Conservation (phyloP, 2,888 invertebrate species). For the Melanostoma mellinum region DNA sequence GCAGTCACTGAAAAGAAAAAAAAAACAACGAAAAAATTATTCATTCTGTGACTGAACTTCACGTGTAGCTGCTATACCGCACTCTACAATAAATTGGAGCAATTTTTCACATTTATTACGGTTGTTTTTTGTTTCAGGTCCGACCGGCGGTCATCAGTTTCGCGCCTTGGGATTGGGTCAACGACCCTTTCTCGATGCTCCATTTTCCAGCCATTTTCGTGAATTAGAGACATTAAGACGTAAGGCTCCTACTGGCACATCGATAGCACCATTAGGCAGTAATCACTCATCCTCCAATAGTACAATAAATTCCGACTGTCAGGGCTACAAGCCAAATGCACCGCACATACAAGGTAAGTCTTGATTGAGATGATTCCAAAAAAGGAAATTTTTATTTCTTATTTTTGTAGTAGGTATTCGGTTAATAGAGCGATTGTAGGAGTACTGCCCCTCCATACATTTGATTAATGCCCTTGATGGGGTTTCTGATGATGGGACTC, state of each 20-base stretch:
- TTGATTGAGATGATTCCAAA: conserved; percentile 47
- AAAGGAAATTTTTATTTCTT: conserved; percentile 9
- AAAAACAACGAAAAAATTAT: background rate
- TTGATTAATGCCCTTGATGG: conserved; percentile 60
- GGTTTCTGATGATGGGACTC: conserved; percentile 1
- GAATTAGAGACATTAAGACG: conserved; percentile 88
- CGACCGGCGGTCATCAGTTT: conserved; percentile 86
- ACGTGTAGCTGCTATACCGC: no score
- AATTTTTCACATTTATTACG: conserved; percentile 60
- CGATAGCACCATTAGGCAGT: conserved; percentile 79
- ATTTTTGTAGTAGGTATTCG: conserved; percentile 18
- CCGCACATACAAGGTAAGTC: conserved; percentile 82
- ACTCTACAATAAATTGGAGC: conserved; percentile 36
- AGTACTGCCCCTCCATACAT: conserved; percentile 52
- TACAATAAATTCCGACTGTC: conserved; percentile 83
- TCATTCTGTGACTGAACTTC: conserved; percentile 8
- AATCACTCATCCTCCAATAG: conserved; percentile 81
- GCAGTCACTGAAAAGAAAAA: conserved; percentile 19
- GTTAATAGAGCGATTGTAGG: conserved; percentile 69
- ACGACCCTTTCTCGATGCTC: conserved; percentile 86
- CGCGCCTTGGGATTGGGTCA: conserved; percentile 89
- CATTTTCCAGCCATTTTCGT: conserved; percentile 86
- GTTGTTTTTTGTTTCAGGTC: conserved; percentile 80
- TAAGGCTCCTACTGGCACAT: conserved; percentile 78
- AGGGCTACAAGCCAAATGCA: conserved; percentile 86